Evolutionary conservation across 1,140 invertebrate genomes (phyloP), one percentile per base, ranked within the genome.

Genomic region (Theocolax elegans): DNA sequence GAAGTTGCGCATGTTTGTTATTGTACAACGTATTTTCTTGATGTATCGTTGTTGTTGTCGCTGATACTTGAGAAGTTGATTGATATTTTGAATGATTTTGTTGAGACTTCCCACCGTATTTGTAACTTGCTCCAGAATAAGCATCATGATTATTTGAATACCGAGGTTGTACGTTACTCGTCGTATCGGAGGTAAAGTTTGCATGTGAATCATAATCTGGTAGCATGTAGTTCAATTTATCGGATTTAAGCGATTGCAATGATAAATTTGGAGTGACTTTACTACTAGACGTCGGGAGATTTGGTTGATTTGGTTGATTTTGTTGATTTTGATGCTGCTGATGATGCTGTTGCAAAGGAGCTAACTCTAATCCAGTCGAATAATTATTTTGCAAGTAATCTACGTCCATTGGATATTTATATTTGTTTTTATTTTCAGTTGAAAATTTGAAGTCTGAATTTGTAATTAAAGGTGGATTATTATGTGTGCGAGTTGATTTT

Each of bases 71-170:
- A 53, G 72, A 40, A 1, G 75, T 44, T 19, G 74, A n/a, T 53
- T 85, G 83, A 58, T 85, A 86, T 7, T 85, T 85, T 3, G 80
- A 73, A 9, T 81, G 77, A 63, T 72, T 67, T 49, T 84, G 81
- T 27, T 80, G 77, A 17, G 75, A 62, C 51, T 82, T 83, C 0
- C 82, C 78, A 8, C 56, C 23, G 29, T 82, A 82, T 25, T 86
- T 86, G 44, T 82, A 83, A 59, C 80, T 85, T 1, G 76, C 66
- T 4, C 79, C 77, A 0, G 79, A 49, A 56, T 86, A 86, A 67
- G 80, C 74, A 12, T 85, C 83, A 1, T 79, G 72, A 66, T 69
- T 75, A 25, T 65, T 67, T 0, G 77, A 68, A 27, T 85, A 85
- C 23, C 75, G 63, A 0, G 73, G 23, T 29, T 67, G 63, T 12